Conservation (phyloP, 2,797 vertebrate genomes). For the Tiaroga cobitis region DNA sequence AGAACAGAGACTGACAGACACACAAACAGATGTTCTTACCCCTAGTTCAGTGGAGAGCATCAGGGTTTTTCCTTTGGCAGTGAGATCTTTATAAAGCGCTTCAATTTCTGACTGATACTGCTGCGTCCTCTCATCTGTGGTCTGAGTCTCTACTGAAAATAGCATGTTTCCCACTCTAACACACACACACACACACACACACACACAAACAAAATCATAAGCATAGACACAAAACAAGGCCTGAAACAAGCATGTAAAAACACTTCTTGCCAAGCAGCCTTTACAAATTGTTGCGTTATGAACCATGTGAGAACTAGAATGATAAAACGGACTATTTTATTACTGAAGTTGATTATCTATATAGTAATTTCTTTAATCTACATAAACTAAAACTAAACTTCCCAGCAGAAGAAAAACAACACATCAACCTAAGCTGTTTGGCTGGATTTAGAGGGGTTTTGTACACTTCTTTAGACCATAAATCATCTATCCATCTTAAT, state of each 20-base stretch:
- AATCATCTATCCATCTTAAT: neutral
- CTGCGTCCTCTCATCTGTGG: constrained; percentile 94
- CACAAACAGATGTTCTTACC: constrained; percentile 69
- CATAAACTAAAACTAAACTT: too few relatives aligned
- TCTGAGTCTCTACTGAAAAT: constrained; percentile 97
- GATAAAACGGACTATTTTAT: neutral
- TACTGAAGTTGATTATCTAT: neutral
- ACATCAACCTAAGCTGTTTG: too few relatives aligned
- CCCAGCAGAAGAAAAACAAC: too few relatives aligned
- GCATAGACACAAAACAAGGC: constrained; percentile 1
- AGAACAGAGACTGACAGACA: neutral
- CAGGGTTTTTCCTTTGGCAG: constrained; percentile 90
- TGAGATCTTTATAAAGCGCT: constrained; percentile 95
- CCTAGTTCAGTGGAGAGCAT: constrained; percentile 91
- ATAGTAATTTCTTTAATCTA: too few relatives aligned
- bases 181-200: neutral
- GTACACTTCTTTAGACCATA: neutral
- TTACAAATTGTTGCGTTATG: neutral
- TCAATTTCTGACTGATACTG: constrained; percentile 97
- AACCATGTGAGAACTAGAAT: neutral
- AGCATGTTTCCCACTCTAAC: constrained; percentile 93
- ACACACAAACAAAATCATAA: constrained; percentile 27
- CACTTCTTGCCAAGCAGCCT: neutral
- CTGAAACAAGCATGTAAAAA: neutral
- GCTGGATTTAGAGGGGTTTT: neutral